Evolutionary conservation across 1,140 invertebrate species (phyloP).

Genomic region (Aphelinus atriplicis): DNA sequence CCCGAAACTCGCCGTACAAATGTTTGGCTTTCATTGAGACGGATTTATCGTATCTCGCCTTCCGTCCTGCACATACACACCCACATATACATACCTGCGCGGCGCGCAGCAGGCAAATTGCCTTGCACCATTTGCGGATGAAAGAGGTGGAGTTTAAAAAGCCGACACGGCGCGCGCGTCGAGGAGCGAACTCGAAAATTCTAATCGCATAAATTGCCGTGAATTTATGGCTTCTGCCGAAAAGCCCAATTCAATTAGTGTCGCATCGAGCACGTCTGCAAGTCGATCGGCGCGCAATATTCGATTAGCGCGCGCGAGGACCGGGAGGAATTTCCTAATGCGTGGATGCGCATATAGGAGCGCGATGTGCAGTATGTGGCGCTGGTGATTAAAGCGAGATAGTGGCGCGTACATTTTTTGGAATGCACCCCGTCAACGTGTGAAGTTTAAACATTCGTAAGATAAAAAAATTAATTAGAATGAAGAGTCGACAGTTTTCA

Average conservation of each 20-base stretch:
- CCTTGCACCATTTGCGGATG: conserved; percentile 2
- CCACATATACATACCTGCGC: not conserved
- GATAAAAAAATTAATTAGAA: no score
- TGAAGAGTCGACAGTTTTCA: no score
- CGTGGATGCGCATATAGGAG: no score
- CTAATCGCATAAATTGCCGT: conserved; percentile 11
- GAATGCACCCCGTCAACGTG: no score
- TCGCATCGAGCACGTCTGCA: not conserved
- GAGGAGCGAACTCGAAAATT: not conserved
- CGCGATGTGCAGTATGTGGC: no score
- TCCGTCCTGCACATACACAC: not conserved
- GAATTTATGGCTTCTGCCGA: conserved; percentile 34
- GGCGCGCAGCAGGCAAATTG: not conserved
- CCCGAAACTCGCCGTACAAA: conserved; percentile 23
- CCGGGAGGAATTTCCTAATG: no score
- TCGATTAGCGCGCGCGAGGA: conserved; percentile 3
- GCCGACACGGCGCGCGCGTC: not conserved
- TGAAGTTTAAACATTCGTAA: no score
- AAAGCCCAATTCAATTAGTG: conserved; percentile 28
- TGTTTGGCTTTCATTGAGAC: conserved; percentile 36
- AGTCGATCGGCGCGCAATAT: not conserved
- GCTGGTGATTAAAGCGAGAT: no score
- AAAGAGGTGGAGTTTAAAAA: conserved; percentile 17
- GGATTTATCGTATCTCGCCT: conserved; percentile 34
- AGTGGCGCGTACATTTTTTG: no score